Conservation (phyloP, 2,797 vertebrate species). For the Silurus aristotelis region DNA sequence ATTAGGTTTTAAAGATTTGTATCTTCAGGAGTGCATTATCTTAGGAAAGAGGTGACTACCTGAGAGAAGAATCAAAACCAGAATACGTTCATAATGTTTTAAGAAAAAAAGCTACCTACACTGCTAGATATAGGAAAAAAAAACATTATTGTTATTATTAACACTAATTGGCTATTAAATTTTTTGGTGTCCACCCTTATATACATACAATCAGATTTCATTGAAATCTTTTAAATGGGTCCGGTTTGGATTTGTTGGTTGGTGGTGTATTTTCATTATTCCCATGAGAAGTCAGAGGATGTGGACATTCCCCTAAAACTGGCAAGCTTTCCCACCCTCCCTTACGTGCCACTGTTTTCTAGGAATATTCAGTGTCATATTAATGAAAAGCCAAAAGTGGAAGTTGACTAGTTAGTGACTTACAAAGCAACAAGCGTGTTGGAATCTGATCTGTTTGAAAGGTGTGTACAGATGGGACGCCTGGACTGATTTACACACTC, state of each 20-base stretch:
- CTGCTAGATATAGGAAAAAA: background rate
- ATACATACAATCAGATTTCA: too few species aligned
- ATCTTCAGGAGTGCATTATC: too few species aligned
- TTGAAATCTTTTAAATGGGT: too few species aligned
- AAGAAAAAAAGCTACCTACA: background rate
- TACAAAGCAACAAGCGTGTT: background rate
- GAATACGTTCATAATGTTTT: too few species aligned
- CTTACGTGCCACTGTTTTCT: too few species aligned
- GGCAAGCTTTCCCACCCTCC: too few species aligned
- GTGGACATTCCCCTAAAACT: too few species aligned
- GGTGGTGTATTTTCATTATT: background rate
- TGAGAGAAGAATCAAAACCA: too few species aligned
- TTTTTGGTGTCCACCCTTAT: background rate
- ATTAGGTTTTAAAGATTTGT: background rate
- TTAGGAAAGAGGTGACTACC: too few species aligned
- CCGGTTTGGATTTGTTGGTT: background rate
- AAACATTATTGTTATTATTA: too few species aligned
- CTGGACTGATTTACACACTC: background rate
- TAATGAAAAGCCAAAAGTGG: too few species aligned
- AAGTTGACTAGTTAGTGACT: background rate
- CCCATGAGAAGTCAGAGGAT: background rate
- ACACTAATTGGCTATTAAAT: background rate
- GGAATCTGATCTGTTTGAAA: background rate
- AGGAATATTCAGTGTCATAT: too few species aligned
- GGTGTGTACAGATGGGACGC: background rate